Conservation (phyloP, 30 jellyfish, hydroid and myxozoan species). For the Hydractinia echinata region DNA sequence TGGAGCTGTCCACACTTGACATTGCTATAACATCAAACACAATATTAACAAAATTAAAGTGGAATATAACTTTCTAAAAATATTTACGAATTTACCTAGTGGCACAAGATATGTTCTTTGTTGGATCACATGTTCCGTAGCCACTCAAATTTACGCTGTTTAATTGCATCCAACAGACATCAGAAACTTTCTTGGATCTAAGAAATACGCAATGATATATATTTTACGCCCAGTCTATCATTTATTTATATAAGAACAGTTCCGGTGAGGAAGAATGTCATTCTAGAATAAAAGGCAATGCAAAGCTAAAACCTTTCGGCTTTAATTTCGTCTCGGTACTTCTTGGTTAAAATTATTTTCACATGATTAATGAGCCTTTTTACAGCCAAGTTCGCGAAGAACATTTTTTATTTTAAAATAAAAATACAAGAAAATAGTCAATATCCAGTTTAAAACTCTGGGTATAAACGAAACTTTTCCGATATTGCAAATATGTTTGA, state of each 20-base stretch:
- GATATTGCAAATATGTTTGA: too few relatives aligned
- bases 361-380: too few relatives aligned
- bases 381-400: neutral
- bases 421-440: neutral
- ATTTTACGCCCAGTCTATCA: too few relatives aligned
- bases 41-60: neutral
- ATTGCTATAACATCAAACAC: conserved; percentile 36
- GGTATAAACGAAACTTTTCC: too few relatives aligned
- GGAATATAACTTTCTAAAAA: neutral
- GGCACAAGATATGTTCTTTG: conserved; percentile 51
- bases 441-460: neutral
- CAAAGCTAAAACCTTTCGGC: too few relatives aligned
- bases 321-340: too few relatives aligned
- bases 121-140: conserved; percentile 78
- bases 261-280: too few relatives aligned
- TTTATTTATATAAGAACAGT: too few relatives aligned
- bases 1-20: conserved; percentile 83
- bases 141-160: conserved; percentile 61
- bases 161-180: conserved; percentile 58
- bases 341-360: too few relatives aligned
- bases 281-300: too few relatives aligned
- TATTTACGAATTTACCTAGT: conserved; percentile 17
- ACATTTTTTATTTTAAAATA: neutral
- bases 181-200: conserved; percentile 56
- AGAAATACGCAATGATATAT: neutral